These are phyloP conservation scores for Cryptophagus acutangulus DNA, from an alignment of 2,888 invertebrate genomes.

Conservation along the genomic window DNA sequence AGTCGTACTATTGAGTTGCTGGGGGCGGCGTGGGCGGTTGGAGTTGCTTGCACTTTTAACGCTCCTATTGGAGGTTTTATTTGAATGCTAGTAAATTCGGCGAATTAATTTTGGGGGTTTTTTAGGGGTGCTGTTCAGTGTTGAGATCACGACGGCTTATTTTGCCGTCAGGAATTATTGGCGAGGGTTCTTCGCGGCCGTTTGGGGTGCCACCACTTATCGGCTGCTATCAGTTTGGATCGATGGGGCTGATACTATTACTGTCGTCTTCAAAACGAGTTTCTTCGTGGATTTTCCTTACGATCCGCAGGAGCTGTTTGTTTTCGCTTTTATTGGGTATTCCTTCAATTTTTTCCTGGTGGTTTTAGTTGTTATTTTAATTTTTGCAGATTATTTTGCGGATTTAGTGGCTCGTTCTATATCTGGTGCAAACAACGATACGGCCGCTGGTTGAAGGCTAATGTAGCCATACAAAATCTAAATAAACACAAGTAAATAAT, in stretches of 20 bases:
- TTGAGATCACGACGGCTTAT: conserved; percentile 96
- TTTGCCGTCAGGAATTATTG: conserved; percentile 97
- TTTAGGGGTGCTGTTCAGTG: conserved; percentile 92
- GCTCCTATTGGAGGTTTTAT: conserved; percentile 91
- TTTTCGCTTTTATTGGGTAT: conserved; percentile 87
- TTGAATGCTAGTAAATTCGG: no score
- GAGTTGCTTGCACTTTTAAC: conserved; percentile 89
- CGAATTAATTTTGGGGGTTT: no score
- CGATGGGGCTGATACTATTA: conserved; percentile 84
- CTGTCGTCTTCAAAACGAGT: conserved; percentile 86
- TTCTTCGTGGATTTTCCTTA: conserved; percentile 92
- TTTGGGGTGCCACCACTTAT: conserved; percentile 93
- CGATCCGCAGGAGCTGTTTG: conserved; percentile 90
- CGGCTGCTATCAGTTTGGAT: conserved; percentile 90
- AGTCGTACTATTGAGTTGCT: conserved; percentile 93
- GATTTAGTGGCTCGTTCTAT: conserved; percentile 80
- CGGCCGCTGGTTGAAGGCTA: conserved; percentile 25
- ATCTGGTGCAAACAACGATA: conserved; percentile 77
- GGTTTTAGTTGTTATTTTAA: not conserved
- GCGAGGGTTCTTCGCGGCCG: conserved; percentile 96
- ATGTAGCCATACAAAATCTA: conserved; percentile 57
- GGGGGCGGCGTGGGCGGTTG: conserved; percentile 94
- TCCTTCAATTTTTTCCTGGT: not conserved
- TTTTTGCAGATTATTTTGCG: conserved; percentile 67
- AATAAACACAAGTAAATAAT: conserved; percentile 82